phyloP scores from a whole-genome alignment of 2,113 vertebrate genomes.

The Numida meleagris region DNA sequence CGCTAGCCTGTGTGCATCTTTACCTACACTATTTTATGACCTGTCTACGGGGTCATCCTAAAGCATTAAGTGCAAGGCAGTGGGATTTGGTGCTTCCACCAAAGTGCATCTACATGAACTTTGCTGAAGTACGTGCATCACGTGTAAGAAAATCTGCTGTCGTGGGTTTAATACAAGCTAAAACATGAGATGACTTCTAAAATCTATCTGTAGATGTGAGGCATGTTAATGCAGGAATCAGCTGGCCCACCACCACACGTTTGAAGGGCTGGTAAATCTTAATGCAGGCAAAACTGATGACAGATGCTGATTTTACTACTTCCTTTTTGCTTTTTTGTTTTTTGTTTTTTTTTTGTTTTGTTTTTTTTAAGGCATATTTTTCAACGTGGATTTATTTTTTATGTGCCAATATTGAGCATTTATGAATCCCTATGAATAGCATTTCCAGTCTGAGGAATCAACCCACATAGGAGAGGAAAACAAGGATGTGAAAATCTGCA shows the following conservation, averaged over 20 bases:
- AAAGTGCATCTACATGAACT: background rate
- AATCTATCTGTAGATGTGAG: background rate
- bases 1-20: background rate
- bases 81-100: background rate
- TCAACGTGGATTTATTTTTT: background rate
- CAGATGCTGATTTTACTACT: background rate
- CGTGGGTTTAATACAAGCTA: background rate
- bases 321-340: background rate
- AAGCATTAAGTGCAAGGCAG: background rate
- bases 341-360: too few relatives aligned
- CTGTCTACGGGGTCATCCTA: background rate
- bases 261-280: background rate
- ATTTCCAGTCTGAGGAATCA: conserved; percentile 49
- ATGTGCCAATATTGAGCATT: background rate
- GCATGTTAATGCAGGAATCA: background rate
- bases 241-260: background rate
- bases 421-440: conserved; percentile 33
- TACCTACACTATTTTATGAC: background rate
- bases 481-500: conserved; percentile 39
- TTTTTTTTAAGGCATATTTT: background rate
- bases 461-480: background rate
- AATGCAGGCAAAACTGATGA: background rate
- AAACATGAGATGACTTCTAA: background rate
- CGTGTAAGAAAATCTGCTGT: background rate
- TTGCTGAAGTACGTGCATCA: background rate